Percentiles rank a stretch among this genome's conserved stretches.
Conservation (phyloP, 2,888 invertebrate species). For the Cephonodes hylas region DNA sequence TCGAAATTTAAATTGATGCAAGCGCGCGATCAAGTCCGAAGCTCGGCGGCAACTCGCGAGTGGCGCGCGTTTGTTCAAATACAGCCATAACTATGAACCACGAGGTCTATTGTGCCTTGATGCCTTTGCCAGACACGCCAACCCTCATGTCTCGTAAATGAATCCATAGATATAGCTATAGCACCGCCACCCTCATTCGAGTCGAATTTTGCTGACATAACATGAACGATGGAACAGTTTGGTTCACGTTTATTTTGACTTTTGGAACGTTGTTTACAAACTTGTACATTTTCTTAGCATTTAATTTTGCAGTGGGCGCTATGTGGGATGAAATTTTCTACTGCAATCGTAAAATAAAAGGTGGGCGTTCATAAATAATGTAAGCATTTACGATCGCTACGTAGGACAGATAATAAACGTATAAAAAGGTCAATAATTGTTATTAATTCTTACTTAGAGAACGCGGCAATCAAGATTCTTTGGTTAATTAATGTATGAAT, state of each 20-base stretch:
- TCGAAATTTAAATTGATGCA: conserved; percentile 52
- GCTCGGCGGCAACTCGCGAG: conserved; percentile 73
- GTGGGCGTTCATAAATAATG: conserved; percentile 1
- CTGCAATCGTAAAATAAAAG: not conserved
- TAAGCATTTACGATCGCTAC: conserved; percentile 1
- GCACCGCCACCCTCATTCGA: conserved; percentile 35
- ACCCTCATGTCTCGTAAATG: conserved; percentile 55
- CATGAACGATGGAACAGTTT: conserved; percentile 14
- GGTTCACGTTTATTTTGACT: not conserved
- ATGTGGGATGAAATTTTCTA: conserved; percentile 1
- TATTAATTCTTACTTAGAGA: not conserved
- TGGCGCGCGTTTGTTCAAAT: conserved; percentile 47
- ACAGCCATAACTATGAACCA: conserved; percentile 61
- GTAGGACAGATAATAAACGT: not conserved
- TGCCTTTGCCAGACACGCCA: conserved; percentile 64
- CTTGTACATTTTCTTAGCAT: not conserved
- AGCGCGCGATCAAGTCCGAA: conserved; percentile 74
- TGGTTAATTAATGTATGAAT: not conserved
- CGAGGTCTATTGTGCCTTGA: conserved; percentile 65
- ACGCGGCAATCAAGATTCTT: not conserved
- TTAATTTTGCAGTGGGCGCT: not conserved
- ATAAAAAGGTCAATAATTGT: not conserved
- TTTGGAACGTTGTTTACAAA: not conserved
- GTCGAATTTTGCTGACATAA: conserved; percentile 18
- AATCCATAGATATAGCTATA: conserved; percentile 50